Conservation (phyloP, 2,797 vertebrate genomes). For the Microtus californicus region DNA sequence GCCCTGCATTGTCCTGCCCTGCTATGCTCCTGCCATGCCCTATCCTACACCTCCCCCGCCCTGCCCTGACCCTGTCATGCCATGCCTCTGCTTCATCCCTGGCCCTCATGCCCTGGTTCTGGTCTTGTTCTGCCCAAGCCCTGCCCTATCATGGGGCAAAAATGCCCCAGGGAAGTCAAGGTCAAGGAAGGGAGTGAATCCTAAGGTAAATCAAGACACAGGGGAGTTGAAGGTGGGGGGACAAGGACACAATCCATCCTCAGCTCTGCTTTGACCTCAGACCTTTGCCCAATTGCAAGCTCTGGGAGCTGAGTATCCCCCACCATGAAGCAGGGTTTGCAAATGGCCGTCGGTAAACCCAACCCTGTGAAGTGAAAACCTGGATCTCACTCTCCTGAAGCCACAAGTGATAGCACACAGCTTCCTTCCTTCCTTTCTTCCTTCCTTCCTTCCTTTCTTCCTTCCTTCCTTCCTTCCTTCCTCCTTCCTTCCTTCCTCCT, state of each 20-base stretch:
- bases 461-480: background rate
- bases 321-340: accelerated
- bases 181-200: accelerated
- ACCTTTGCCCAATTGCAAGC: background rate
- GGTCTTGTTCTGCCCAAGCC: background rate
- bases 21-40: too few relatives aligned
- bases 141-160: background rate
- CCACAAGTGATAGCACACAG: background rate
- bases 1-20: background rate
- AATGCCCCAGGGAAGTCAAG: background rate
- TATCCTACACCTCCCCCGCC: background rate
- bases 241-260: too few relatives aligned
- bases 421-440: background rate
- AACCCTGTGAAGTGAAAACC: background rate
- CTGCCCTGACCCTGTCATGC: background rate
- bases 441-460: background rate
- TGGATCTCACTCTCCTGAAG: background rate
- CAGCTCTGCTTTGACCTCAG: background rate
- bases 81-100: background rate
- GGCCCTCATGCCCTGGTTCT: background rate
- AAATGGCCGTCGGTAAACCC: background rate
- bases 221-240: background rate
- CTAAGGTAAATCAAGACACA: background rate
- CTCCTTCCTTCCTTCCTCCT: background rate
- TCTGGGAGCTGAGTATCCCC: background rate